phyloP scores from a whole-genome alignment of 2,797 vertebrate species.

The Xenopus petersii region DNA sequence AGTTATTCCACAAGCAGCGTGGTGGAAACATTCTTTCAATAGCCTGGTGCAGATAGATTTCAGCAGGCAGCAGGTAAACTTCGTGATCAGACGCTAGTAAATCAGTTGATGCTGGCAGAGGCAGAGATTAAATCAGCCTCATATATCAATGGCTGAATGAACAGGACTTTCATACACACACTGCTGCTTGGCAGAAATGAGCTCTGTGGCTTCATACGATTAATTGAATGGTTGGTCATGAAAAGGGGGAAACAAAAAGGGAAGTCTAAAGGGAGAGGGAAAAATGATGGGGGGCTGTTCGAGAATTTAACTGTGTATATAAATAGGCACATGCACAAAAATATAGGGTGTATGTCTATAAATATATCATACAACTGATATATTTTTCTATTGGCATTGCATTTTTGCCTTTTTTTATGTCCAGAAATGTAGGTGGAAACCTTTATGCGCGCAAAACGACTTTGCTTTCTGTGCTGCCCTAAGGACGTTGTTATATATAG shows the following conservation, averaged over 20 bases:
- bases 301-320: conserved; percentile 35
- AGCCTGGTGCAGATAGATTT: conserved; percentile 31
- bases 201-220: conserved; percentile 41
- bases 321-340: not conserved
- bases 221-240: conserved; percentile 45
- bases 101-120: conserved; percentile 26
- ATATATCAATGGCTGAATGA: conserved; percentile 47
- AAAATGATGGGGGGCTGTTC: conserved; percentile 25
- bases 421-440: too few relatives aligned
- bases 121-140: conserved; percentile 34
- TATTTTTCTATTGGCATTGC: too few relatives aligned
- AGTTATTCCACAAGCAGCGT: conserved; percentile 32
- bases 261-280: conserved; percentile 26
- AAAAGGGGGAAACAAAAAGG: conserved; percentile 23
- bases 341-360: not conserved
- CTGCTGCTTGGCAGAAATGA: conserved; percentile 37
- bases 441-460: too few relatives aligned
- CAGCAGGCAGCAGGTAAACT: conserved; percentile 34
- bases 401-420: too few relatives aligned
- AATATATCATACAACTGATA: too few relatives aligned
- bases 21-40: conserved; percentile 29
- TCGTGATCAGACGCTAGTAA: conserved; percentile 42
- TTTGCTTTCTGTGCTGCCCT: too few relatives aligned
- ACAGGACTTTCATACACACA: conserved; percentile 35
- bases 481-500: too few relatives aligned